phyloP scores from a whole-genome alignment of 1,140 invertebrate species.

The Pectinophora gossypiella region DNA sequence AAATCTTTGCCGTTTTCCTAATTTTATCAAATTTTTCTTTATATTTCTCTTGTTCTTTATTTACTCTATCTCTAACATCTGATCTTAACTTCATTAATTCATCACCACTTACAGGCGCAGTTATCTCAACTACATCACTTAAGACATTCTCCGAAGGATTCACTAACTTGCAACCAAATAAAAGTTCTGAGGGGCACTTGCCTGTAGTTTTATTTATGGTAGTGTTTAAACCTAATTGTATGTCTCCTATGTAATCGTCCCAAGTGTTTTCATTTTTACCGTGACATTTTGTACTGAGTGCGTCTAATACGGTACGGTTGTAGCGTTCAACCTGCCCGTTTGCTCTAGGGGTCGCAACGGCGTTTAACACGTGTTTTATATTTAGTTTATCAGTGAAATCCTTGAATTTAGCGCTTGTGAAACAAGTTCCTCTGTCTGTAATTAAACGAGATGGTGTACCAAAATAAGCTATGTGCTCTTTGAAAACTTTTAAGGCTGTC shows the following conservation, averaged over 20 bases:
- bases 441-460: background rate
- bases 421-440: background rate
- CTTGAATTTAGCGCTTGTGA: no score
- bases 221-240: constrained; percentile 35
- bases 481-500: background rate
- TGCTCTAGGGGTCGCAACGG: no score
- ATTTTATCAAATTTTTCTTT: constrained; percentile 21
- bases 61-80: background rate
- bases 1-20: constrained; percentile 13
- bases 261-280: constrained; percentile 21
- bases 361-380: no score
- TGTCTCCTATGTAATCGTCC: constrained; percentile 25
- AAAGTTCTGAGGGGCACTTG: no score
- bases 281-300: constrained; percentile 22
- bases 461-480: background rate
- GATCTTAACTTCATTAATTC: constrained; percentile 10
- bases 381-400: background rate
- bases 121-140: constrained; percentile 14
- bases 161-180: constrained; percentile 28
- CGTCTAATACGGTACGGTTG: no score
- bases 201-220: no score
- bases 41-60: constrained; percentile 13
- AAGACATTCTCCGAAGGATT: constrained; percentile 13
- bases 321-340: no score
- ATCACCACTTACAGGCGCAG: background rate